Evolutionary conservation across 1,140 invertebrate species (phyloP).

Genomic region (Uloborus diversus): DNA sequence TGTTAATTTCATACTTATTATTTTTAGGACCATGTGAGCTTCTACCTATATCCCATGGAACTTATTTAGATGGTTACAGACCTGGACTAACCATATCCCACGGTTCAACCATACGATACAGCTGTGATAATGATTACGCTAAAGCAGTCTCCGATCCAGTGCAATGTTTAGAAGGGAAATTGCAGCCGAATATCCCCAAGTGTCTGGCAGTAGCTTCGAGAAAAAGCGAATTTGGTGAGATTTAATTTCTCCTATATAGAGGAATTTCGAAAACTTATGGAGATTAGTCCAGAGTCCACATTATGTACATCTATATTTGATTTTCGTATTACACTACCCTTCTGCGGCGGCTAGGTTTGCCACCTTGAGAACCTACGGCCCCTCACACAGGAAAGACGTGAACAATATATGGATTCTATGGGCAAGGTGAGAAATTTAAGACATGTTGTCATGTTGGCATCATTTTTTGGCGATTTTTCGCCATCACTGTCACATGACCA

Average conservation of each 20-base stretch:
- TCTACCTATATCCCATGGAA: constrained; percentile 75
- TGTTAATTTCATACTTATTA: no score
- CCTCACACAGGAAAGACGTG: no score
- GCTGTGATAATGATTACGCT: constrained; percentile 69
- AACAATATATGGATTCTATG: no score
- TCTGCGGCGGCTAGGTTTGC: not conserved
- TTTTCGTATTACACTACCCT: not conserved
- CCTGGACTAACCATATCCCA: constrained; percentile 80
- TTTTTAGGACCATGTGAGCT: constrained; percentile 78
- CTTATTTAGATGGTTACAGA: constrained; percentile 80
- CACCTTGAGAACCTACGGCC: constrained; percentile 3
- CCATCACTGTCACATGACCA: no score
- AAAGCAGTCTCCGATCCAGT: constrained; percentile 68
- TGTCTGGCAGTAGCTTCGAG: constrained; percentile 28
- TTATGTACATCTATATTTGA: not conserved
- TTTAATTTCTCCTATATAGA: not conserved
- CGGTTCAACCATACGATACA: constrained; percentile 70
- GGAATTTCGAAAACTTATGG: not conserved
- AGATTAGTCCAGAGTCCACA: no score
- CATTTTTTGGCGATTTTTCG: no score
- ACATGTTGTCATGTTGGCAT: no score
- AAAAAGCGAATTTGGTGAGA: not conserved
- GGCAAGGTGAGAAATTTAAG: no score
- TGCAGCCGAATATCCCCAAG: constrained; percentile 70
- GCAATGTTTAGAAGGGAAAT: constrained; percentile 75